These are phyloP conservation scores for Micromesistius poutassou DNA, from an alignment of 2,797 vertebrate species.

Conservation along the genomic window DNA sequence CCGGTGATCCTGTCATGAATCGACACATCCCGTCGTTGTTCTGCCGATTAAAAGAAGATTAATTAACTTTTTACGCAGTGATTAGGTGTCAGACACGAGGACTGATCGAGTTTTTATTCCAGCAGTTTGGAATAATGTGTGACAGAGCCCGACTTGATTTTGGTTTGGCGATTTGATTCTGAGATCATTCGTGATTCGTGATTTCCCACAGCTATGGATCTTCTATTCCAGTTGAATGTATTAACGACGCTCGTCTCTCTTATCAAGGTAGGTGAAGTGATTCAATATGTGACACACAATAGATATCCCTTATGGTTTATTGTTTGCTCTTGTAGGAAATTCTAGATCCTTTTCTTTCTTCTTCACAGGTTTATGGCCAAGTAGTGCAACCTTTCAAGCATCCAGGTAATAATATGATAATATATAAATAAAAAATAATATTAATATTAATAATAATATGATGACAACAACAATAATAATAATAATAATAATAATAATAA, in stretches of 20 bases:
- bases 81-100: slow-evolving; percentile 36
- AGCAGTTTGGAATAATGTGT: slow-evolving; percentile 56
- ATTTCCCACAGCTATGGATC: slow-evolving; percentile 57
- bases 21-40: slow-evolving; percentile 19
- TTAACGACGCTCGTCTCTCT: slow-evolving; percentile 58
- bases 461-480: not conserved
- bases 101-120: slow-evolving; percentile 38
- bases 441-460: not conserved
- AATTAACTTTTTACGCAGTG: not conserved
- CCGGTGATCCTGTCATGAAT: slow-evolving; percentile 38
- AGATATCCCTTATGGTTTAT: not conserved
- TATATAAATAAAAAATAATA: not conserved
- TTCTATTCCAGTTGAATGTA: slow-evolving; percentile 53
- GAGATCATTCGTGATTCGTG: slow-evolving; percentile 13
- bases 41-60: not conserved
- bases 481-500: not conserved
- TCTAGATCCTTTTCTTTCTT: slow-evolving; percentile 27
- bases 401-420: slow-evolving; percentile 70
- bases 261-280: slow-evolving; percentile 61
- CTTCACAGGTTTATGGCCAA: slow-evolving; percentile 70
- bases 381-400: slow-evolving; percentile 59
- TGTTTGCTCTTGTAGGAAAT: not conserved
- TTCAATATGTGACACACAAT: not conserved
- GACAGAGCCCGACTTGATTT: slow-evolving; percentile 43
- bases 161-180: slow-evolving; percentile 44